Conservation (phyloP, 1,140 invertebrate species). For the Polypedilum pembai region DNA sequence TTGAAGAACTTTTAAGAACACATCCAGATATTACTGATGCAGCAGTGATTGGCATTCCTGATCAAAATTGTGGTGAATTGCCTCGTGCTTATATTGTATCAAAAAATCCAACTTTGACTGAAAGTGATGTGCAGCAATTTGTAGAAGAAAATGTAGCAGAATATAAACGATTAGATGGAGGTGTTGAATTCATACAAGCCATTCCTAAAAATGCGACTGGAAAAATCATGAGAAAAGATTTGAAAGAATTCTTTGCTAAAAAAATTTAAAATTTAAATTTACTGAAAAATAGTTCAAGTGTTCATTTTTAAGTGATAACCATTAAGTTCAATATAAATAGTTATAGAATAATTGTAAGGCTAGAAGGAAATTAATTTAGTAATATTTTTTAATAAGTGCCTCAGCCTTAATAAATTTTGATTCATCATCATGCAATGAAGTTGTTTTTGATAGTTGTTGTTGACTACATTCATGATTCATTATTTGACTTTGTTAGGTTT, state of each 20-base stretch:
- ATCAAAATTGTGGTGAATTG: constrained; percentile 63
- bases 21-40: constrained; percentile 70
- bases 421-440: no score
- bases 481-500: no score
- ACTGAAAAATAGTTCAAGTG: not conserved
- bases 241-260: constrained; percentile 44
- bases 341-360: no score
- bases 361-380: no score
- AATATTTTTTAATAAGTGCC: no score
- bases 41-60: constrained; percentile 73
- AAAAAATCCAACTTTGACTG: constrained; percentile 42
- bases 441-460: not conserved
- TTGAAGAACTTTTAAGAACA: constrained; percentile 69
- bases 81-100: constrained; percentile 63
- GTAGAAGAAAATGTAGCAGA: constrained; percentile 56
- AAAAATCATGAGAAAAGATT: constrained; percentile 61
- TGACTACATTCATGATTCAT: not conserved
- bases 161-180: constrained; percentile 59
- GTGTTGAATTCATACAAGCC: constrained; percentile 56
- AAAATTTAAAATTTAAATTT: not conserved
- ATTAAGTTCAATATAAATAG: no score
- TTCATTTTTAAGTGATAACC: not conserved
- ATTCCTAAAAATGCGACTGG: constrained; percentile 68
- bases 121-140: constrained; percentile 50
- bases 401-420: no score